A percentile compares a stretch with the other conserved stretches of the same genome.
Conservation (phyloP, 2,888 invertebrate genomes). For the Epinotia brunnichana region DNA sequence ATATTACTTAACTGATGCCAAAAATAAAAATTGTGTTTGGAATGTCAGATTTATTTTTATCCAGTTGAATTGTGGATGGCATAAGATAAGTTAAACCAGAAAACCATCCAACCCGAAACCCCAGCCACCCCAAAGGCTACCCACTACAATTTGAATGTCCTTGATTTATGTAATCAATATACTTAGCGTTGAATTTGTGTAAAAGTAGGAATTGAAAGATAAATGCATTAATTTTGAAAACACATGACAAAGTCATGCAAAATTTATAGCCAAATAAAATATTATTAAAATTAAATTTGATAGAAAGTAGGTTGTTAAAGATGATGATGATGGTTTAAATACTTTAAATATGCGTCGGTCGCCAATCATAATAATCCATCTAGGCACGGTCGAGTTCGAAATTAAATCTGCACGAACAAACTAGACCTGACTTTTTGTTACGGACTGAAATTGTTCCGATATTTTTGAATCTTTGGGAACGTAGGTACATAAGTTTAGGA, state of each 20-base stretch:
- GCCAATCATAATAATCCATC: no score
- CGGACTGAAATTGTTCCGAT: no score
- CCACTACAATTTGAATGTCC: neutral
- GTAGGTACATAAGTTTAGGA: no score
- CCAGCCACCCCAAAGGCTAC: neutral
- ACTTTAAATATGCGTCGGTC: no score
- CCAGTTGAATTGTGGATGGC: neutral
- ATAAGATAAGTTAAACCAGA: no score
- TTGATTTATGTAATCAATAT: slow-evolving; percentile 11
- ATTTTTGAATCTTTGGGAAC: no score
- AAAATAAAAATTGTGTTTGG: neutral
- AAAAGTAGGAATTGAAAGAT: neutral
- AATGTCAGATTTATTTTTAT: neutral
- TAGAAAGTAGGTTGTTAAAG: neutral
- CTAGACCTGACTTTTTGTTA: no score
- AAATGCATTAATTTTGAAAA: slow-evolving; percentile 25
- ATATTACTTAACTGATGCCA: neutral
- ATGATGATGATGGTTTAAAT: no score
- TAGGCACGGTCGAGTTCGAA: no score
- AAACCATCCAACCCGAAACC: neutral
- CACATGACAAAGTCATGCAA: slow-evolving; percentile 42
- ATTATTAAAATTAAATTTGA: neutral
- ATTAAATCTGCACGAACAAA: no score
- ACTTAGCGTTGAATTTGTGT: neutral
- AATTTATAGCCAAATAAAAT: neutral